phyloP scores from a whole-genome alignment of 53 echinoderm and acorn worm species.

The Luidia sarsii region DNA sequence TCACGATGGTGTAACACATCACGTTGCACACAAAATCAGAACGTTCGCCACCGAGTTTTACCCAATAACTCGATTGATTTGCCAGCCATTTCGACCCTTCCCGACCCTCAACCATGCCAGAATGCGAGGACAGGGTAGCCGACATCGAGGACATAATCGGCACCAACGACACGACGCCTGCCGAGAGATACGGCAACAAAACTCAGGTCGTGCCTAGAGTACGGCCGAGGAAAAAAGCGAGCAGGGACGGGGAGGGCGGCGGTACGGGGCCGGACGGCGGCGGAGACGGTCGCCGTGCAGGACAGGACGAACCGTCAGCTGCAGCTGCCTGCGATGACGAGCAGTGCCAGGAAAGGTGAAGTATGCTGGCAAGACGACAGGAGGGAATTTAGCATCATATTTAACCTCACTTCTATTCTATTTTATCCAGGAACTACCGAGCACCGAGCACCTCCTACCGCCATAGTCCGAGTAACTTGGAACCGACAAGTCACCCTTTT shows the following conservation, averaged over 20 bases:
- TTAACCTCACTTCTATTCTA: too few relatives aligned
- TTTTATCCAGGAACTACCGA: too few relatives aligned
- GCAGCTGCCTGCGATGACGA: too few relatives aligned
- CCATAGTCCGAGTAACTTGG: too few relatives aligned
- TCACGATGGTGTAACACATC: too few relatives aligned
- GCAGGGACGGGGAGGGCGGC: background rate
- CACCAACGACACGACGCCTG: constrained; percentile 74
- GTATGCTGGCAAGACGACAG: background rate
- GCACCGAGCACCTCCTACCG: too few relatives aligned
- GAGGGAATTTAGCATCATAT: background rate
- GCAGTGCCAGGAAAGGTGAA: too few relatives aligned
- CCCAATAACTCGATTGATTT: too few relatives aligned
- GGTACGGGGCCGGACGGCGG: constrained; percentile 16
- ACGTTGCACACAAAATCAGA: too few relatives aligned
- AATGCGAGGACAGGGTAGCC: constrained; percentile 65
- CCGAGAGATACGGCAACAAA: constrained; percentile 84
- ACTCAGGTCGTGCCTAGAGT: constrained; percentile 74
- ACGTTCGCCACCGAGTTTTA: too few relatives aligned
- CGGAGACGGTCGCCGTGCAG: constrained; percentile 70
- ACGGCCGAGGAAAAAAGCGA: constrained; percentile 54
- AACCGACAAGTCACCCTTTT: too few relatives aligned
- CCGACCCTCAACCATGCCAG: constrained; percentile 80
- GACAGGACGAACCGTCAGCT: too few relatives aligned
- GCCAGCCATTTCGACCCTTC: background rate
- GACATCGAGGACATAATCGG: constrained; percentile 96